These are phyloP conservation scores for Baryphthengus martii DNA, from an alignment of 2,113 vertebrate species.

Conservation along the genomic window DNA sequence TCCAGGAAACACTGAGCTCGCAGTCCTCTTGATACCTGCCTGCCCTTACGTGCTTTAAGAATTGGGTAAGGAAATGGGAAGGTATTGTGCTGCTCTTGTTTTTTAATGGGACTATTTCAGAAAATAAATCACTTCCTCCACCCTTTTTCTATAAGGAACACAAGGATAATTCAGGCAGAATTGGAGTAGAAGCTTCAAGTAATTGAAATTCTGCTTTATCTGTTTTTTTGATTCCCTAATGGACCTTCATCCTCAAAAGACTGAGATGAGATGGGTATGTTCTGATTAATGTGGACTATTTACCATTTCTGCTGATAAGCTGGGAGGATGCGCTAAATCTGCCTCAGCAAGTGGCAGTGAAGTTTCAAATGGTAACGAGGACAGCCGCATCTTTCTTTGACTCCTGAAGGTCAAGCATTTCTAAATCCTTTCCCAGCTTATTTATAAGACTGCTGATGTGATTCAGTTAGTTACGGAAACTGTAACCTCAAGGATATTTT, in stretches of 20 bases:
- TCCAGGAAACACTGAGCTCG: neutral
- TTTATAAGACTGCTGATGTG: constrained; percentile 47
- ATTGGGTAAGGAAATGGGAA: neutral
- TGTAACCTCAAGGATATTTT: constrained; percentile 47
- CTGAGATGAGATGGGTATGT: constrained; percentile 16
- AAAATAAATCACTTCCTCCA: neutral
- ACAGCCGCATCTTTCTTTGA: constrained; percentile 32
- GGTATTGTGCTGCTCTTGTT: neutral
- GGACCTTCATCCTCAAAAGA: neutral
- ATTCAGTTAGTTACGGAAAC: constrained; percentile 38
- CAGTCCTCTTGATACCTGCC: neutral
- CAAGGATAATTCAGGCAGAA: neutral
- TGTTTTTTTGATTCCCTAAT: constrained; percentile 1
- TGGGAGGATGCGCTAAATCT: constrained; percentile 41
- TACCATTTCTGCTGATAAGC: constrained; percentile 57
- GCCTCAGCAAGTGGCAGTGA: constrained; percentile 42
- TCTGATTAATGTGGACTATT: constrained; percentile 52
- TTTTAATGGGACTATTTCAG: neutral
- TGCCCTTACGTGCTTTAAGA: neutral
- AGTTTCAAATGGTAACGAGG: constrained; percentile 5
- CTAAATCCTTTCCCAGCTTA: constrained; percentile 48
- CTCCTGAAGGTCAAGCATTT: constrained; percentile 62
- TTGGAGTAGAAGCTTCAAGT: neutral
- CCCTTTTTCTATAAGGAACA: neutral
- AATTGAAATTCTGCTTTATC: constrained; percentile 38